Evolutionary conservation across 2,797 vertebrate species (phyloP), one percentile per base, ranked within the genome.

Genomic region (Cynopterus sphinx): DNA sequence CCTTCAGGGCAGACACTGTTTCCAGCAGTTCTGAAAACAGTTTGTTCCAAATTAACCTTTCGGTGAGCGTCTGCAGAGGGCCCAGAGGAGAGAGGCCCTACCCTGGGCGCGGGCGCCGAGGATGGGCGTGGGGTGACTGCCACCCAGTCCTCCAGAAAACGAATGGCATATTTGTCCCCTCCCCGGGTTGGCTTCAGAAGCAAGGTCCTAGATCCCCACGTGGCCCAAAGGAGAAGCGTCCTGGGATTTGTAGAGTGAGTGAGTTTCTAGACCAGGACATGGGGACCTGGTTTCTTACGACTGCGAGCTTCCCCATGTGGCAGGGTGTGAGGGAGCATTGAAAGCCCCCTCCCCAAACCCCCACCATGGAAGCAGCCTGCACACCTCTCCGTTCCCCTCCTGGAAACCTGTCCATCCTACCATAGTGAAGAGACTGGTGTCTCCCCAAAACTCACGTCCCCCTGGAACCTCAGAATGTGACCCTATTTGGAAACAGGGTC

Each of bases 1-100:
- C 87, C 96, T 96, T 94, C 84, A 24, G 96, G 97, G 96, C 86
- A 97, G 89, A 95, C 92, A 68, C 93, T 79, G 89, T 94, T 96
- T 95, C 88, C 70, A 90, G 78, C 33, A 77, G 94, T 79, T 95
- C 87, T 81, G 91, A 95, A 96, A 96, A 95, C 91, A 94, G 49
- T 90, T 67, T 96, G 93, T 94, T 97, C 95, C 65, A 70, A 93
- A 93, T 87, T 93, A 95, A 93, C 84, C 96, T 96, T 94, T 79
- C 31, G 94, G 87, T 43, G 39, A 36, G 65, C 46, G 33, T 71
- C 55, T 77, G 75, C 79, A 39, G 85, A 24, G 13, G 67, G 43
- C 87, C 68, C 33, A 49, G 63, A 61, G 87, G 78, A 33, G 70
- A 82, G 84, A 78, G 61, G 90, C 92, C 28, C 63, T n/a, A 51